Evolutionary conservation across 2,113 vertebrate genomes (phyloP), one percentile per base, ranked within the genome.

Genomic region (Rhombomys opimus): DNA sequence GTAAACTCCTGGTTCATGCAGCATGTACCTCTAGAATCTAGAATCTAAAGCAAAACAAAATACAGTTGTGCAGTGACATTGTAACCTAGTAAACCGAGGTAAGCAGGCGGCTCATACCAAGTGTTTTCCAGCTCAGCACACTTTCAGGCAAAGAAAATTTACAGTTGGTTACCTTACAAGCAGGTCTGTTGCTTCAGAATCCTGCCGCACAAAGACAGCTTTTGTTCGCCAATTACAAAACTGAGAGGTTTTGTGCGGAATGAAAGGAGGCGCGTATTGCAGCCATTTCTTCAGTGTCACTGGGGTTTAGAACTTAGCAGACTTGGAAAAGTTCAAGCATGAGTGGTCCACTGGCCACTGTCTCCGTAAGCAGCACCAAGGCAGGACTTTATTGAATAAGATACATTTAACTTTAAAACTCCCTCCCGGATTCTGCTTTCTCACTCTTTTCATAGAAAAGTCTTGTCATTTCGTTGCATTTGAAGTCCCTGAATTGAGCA

Each of bases 181-280:
- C 41, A 86, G n/a, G 88, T 80, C 85, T 73, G 13, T 68, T 77
- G 90, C 77, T 92, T 86, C 88, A 80, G 11, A 85, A 93, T 91
- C 72, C 77, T 88, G 1, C 85, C 63, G 61, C 30, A 90, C 82
- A 95, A 95, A 96, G 97, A 46, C 77, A 35, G 88, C 90, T 93
- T 95, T 96, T 97, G 97, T 97, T 92, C 17, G 12, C 30, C 95
- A 78, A 27, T 85, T 90, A 72, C 61, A 85, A 85, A 96, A 91
- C 92, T 67, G 63, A 92, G 90, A 78, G 68, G 77, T 90, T 89
- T 90, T 87, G 81, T 91, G 11, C 54, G 38, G n/a, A 78, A 59
- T 86, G 95, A 90, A 96, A 72, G 91, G 81, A 57, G 18, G 23
- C 67, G 8, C 52, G 76, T 85, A 91, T 59, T 76, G 65, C 72